phyloP scores from a whole-genome alignment of 2,113 vertebrate species.

The Lethenteron reissneri region DNA sequence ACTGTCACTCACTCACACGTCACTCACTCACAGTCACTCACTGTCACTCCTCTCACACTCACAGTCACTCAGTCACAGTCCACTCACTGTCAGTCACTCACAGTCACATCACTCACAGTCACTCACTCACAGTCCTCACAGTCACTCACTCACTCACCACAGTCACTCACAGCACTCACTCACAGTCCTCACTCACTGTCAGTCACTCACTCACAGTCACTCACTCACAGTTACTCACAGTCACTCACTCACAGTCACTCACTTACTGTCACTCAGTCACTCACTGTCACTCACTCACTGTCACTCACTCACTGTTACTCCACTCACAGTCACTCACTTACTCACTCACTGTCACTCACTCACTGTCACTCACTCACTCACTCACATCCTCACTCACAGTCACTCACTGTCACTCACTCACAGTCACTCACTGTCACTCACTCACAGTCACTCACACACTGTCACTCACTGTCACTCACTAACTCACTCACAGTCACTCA shows the following conservation, averaged over 20 bases:
- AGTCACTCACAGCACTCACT: neutral
- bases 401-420: neutral
- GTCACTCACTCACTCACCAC: too few species aligned
- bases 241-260: neutral
- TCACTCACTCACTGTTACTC: neutral
- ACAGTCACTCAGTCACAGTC: too few species aligned
- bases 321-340: too few species aligned
- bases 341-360: too few species aligned
- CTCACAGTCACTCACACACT: neutral
- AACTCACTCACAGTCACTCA: neutral
- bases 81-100: neutral
- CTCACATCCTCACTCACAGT: too few species aligned
- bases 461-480: neutral
- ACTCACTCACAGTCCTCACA: conserved; percentile 7
- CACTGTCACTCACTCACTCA: too few species aligned
- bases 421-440: neutral
- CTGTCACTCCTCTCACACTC: too few species aligned
- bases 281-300: neutral
- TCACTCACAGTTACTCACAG: neutral
- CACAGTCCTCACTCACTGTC: too few species aligned
- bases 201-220: conserved; percentile 1
- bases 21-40: too few species aligned
- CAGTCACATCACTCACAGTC: neutral
- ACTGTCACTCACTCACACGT: too few species aligned
- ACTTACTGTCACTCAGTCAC: neutral